These are phyloP conservation scores for Drosophila buzzatii DNA, from an alignment of 2,888 invertebrate genomes.

Conservation along the genomic window DNA sequence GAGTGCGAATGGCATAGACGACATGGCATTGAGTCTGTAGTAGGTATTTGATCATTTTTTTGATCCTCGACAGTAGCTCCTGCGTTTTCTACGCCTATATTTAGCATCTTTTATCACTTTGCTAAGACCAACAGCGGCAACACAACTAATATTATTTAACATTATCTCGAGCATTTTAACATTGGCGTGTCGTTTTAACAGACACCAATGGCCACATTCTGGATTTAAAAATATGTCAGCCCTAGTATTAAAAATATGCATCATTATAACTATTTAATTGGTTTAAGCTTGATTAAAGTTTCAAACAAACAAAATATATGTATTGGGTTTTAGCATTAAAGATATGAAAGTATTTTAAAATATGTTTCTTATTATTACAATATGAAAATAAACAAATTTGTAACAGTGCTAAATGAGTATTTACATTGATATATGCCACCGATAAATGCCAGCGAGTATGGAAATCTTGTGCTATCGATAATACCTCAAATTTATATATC, in stretches of 20 bases:
- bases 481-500: background rate
- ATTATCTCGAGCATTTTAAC: constrained; percentile 3
- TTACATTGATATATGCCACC: no score
- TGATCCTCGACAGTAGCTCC: background rate
- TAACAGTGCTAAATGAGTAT: background rate
- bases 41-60: background rate
- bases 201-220: background rate
- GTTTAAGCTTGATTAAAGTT: background rate
- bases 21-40: constrained; percentile 83
- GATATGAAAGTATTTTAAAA: background rate
- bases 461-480: background rate
- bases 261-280: no score
- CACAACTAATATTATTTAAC: constrained; percentile 3
- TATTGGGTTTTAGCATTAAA: background rate
- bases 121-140: constrained; percentile 12
- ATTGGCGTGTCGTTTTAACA: constrained; percentile 3
- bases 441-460: background rate
- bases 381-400: no score
- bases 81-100: constrained; percentile 17
- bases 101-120: constrained; percentile 36
- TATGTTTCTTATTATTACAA: background rate
- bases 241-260: background rate
- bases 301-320: background rate
- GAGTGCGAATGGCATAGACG: constrained; percentile 89
- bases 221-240: background rate